These are phyloP conservation scores for Hemicrepidius hirtus DNA, from an alignment of 2,888 invertebrate species.

Conservation along the genomic window DNA sequence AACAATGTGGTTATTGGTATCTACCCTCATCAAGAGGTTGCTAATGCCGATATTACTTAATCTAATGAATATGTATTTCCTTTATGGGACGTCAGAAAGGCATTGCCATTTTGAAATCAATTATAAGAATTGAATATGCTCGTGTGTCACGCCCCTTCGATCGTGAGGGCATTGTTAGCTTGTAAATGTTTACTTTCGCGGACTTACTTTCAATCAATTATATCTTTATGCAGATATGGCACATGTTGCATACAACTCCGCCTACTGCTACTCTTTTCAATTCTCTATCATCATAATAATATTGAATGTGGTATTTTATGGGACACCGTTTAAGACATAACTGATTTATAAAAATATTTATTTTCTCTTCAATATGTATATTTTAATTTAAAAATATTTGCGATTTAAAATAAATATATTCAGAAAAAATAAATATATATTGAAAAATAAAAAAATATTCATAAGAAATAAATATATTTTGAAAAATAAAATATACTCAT, in stretches of 20 bases:
- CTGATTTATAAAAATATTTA: no score
- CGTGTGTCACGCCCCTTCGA: slow-evolving; percentile 66
- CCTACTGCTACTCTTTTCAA: slow-evolving; percentile 28
- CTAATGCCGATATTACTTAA: slow-evolving; percentile 14
- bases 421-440: no score
- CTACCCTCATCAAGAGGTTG: slow-evolving; percentile 12
- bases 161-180: slow-evolving; percentile 67
- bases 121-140: slow-evolving; percentile 64
- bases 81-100: slow-evolving; percentile 43
- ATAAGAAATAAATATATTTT: no score
- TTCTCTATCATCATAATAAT: background rate
- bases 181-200: slow-evolving; percentile 63
- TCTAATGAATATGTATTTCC: slow-evolving; percentile 29
- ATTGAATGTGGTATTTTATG: background rate
- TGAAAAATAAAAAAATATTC: no score
- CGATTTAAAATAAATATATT: no score
- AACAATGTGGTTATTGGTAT: background rate
- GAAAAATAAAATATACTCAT: no score
- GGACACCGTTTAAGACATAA: no score
- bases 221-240: slow-evolving; percentile 41
- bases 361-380: no score
- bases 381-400: no score
- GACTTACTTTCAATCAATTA: slow-evolving; percentile 64
- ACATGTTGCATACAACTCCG: slow-evolving; percentile 34
- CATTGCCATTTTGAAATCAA: slow-evolving; percentile 64